Percentiles rank a stretch among this genome's conserved stretches.
These are phyloP conservation scores for Dusona sp. DNA, from an alignment of 2,888 invertebrate genomes.

Conservation along the genomic window DNA sequence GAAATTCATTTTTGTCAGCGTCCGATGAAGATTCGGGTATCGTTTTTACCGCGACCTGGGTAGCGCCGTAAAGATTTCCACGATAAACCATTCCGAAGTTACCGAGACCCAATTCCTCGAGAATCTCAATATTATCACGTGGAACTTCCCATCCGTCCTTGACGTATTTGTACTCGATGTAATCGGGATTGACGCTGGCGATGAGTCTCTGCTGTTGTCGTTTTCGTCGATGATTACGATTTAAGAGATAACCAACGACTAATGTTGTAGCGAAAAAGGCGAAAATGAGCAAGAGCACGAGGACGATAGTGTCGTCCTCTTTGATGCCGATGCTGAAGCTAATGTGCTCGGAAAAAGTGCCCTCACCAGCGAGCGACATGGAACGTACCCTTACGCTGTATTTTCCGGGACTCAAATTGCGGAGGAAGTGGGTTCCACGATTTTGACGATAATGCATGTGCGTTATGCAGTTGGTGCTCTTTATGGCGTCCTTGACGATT, in stretches of 20 bases:
- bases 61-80: conserved; percentile 85
- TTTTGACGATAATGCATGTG: conserved; percentile 76
- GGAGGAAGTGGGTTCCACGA: conserved; percentile 77
- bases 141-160: conserved; percentile 91
- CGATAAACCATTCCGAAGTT: conserved; percentile 91
- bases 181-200: conserved; percentile 89
- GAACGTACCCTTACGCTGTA: conserved; percentile 87
- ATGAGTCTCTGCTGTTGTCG: conserved; percentile 84
- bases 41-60: conserved; percentile 88
- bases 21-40: conserved; percentile 86
- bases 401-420: conserved; percentile 86
- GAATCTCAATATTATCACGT: conserved; percentile 86
- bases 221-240: conserved; percentile 78
- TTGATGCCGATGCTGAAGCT: conserved; percentile 74
- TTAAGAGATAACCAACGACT: conserved; percentile 75
- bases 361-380: conserved; percentile 87
- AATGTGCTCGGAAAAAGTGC: conserved; percentile 79
- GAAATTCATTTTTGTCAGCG: conserved; percentile 87
- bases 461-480: conserved; percentile 85
- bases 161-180: conserved; percentile 86
- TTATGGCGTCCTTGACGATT: conserved; percentile 81
- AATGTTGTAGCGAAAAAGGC: conserved; percentile 65
- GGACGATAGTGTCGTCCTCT: conserved; percentile 67
- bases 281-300: conserved; percentile 73
- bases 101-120: conserved; percentile 88